Conservation (phyloP, 2,888 invertebrate species). For the Apamea monoglypha region DNA sequence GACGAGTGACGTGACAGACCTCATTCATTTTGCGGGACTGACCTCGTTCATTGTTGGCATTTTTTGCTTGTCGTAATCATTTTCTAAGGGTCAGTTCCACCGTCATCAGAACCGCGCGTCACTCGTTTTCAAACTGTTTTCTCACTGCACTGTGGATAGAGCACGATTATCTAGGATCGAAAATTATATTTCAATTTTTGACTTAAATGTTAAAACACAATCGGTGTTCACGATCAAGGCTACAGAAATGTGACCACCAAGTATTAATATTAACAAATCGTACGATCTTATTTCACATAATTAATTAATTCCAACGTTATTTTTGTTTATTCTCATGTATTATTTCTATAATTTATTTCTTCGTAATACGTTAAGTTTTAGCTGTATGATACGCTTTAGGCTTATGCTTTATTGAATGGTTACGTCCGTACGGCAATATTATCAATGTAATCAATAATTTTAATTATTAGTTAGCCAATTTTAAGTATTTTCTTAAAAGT, state of each 20-base stretch:
- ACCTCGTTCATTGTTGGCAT: constrained; percentile 33
- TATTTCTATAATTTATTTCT: constrained; percentile 85
- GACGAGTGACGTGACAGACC: constrained; percentile 65
- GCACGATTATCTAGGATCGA: constrained; percentile 73
- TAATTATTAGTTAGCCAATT: constrained; percentile 88
- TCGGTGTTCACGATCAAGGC: constrained; percentile 64
- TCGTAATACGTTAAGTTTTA: constrained; percentile 75
- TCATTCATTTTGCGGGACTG: constrained; percentile 22
- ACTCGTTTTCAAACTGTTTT: constrained; percentile 69
- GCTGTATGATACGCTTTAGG: constrained; percentile 87
- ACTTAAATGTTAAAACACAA: constrained; percentile 63
- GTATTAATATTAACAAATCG: constrained; percentile 70
- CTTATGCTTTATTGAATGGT: constrained; percentile 82
- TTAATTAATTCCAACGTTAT: constrained; percentile 74
- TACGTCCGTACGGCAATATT: constrained; percentile 83
- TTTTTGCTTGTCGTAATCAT: constrained; percentile 44
- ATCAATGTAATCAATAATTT: constrained; percentile 80
- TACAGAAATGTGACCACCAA: constrained; percentile 67
- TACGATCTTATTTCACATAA: constrained; percentile 70
- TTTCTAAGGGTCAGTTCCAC: constrained; percentile 20
- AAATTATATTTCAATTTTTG: constrained; percentile 63
- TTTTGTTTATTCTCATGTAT: constrained; percentile 74
- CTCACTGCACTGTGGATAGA: constrained; percentile 83
- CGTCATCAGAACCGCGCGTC: constrained; percentile 29
- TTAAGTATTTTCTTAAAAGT: constrained; percentile 79